Conservation (phyloP, 1,140 invertebrate genomes). For the Polyergus mexicanus region DNA sequence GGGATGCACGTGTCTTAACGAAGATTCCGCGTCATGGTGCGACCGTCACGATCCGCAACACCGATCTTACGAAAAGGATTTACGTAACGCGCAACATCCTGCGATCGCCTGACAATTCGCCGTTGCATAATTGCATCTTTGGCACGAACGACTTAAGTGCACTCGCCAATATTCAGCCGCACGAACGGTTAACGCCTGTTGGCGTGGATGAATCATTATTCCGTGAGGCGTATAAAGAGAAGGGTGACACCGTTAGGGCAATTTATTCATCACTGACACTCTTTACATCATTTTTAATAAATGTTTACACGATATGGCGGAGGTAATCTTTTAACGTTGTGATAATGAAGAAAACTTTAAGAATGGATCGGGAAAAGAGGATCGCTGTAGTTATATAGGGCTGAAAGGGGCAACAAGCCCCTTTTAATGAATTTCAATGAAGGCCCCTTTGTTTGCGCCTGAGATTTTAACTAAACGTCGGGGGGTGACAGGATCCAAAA, state of each 20-base stretch:
- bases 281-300: background rate
- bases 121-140: slow-evolving; percentile 49
- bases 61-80: slow-evolving; percentile 39
- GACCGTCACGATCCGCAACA: slow-evolving; percentile 4
- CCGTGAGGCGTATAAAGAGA: background rate
- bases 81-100: slow-evolving; percentile 61
- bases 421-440: slow-evolving; percentile 80
- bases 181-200: slow-evolving; percentile 38
- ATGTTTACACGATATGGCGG: background rate
- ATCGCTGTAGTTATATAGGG: background rate
- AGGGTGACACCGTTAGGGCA: background rate
- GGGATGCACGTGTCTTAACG: background rate
- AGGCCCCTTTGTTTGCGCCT: slow-evolving; percentile 75
- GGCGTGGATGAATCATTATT: background rate
- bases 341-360: background rate
- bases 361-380: slow-evolving; percentile 11
- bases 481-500: slow-evolving; percentile 75
- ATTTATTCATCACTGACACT: slow-evolving; percentile 2
- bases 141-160: slow-evolving; percentile 48
- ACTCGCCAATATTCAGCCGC: background rate
- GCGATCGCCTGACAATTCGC: slow-evolving; percentile 4
- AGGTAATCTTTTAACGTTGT: background rate
- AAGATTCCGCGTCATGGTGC: slow-evolving; percentile 39
- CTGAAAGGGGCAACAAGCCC: slow-evolving; percentile 16
- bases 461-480: slow-evolving; percentile 73